Conservation (phyloP, 2,797 vertebrate genomes). For the Hemibagrus guttatus region DNA sequence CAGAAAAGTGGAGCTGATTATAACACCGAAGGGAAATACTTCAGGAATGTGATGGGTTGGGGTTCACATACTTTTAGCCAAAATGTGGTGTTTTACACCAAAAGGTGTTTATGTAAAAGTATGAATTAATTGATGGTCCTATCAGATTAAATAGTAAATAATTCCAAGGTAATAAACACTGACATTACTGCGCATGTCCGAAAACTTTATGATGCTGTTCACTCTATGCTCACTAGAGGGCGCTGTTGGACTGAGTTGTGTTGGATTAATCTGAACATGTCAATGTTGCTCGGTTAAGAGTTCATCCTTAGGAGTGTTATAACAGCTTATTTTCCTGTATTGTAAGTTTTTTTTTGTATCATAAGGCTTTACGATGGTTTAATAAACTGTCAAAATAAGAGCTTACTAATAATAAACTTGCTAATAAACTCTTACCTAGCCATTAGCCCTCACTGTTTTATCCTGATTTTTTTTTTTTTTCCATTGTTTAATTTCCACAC, state of each 20-base stretch:
- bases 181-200: background rate
- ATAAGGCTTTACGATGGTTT: background rate
- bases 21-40: background rate
- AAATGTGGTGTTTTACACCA: background rate
- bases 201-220: background rate
- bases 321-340: background rate
- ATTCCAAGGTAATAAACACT: background rate
- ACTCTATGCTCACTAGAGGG: constrained; percentile 27
- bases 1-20: background rate
- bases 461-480: too few relatives aligned
- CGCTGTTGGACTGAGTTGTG: constrained; percentile 18
- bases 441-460: too few relatives aligned
- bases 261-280: too few relatives aligned
- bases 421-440: background rate
- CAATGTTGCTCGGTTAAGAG: background rate
- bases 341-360: background rate
- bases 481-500: background rate
- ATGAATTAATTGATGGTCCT: background rate
- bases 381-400: background rate
- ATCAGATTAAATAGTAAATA: background rate
- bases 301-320: background rate
- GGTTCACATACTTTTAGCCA: background rate
- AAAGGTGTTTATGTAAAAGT: background rate
- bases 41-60: background rate
- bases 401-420: background rate